Base-by-base conservation (phyloP, 1,140 invertebrate species). In the Andrena cerasifolii region DNA sequence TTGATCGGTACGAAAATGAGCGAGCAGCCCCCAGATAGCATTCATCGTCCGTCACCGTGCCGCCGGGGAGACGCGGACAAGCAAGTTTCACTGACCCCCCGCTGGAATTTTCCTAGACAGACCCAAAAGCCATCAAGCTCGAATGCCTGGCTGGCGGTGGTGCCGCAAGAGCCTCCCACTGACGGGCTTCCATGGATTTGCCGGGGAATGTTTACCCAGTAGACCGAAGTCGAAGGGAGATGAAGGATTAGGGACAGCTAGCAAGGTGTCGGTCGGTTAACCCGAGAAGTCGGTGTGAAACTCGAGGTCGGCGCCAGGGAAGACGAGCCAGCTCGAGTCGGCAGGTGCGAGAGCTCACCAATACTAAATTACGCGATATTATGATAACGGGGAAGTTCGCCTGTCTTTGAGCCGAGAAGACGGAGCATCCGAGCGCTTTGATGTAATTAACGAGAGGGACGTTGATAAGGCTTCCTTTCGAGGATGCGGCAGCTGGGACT, bases 171-270 rank as follows among this genome's bases (percentile, higher is more conserved):
- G 58, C 75, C 43, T 70, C 49, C 61, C 70, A 71, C 66, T 59
- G 66, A 33, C 33, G 62, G 51, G 80, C 82, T 74, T 73, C 49
- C 63, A 47, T 56, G 56, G 66, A 83, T 80, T 81, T 85, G 51
- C 75, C 53, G 28, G 67, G 28, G 63, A 78, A 71, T 85, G 83
- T 85, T 85, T 85, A 85, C 81, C 62, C 63, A 84, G 63, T 56
- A 78, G 73, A 83, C 73, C 68, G 40, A 84, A 83, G 78, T 84
- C 72, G 78, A 84, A 84, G 72, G 72, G 71, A 83, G 83, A 84
- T 63, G 82, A 74, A 68, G 72, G 82, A 84, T 84, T 74, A 83
- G 79, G 77, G 81, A 76, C 62, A 77, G 82, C 36, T 74, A 53
- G 71, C 53, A 56, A 56, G 67, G 67, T 77, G 82, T 72, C 77